Conservation (phyloP, 2,113 vertebrate species). For the Eidolon helvum region DNA sequence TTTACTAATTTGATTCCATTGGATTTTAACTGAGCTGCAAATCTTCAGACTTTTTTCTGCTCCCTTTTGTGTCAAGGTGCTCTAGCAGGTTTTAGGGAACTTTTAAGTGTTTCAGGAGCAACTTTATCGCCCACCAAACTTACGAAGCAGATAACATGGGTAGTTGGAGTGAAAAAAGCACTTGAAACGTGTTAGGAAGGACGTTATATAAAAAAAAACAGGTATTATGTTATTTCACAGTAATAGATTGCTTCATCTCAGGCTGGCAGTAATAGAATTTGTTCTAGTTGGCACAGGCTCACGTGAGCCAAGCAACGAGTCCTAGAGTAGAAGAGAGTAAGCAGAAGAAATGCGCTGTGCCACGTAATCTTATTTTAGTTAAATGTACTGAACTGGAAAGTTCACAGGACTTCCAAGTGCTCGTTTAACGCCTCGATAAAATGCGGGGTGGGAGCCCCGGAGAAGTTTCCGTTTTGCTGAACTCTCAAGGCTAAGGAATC, state of each 20-base stretch:
- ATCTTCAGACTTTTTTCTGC: conserved; percentile 20
- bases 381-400: neutral
- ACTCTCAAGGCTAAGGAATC: neutral
- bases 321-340: neutral
- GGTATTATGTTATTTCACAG: neutral
- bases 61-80: neutral
- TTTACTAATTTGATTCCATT: conserved; percentile 14
- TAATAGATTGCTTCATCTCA: conserved; percentile 32
- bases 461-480: neutral
- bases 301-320: neutral
- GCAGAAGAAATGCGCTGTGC: neutral
- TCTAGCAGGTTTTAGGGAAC: neutral
- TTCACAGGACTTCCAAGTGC: neutral
- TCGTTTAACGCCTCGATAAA: neutral
- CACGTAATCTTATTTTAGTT: neutral
- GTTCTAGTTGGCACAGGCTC: conserved; percentile 53
- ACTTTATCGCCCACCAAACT: conserved; percentile 20
- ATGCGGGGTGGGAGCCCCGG: neutral
- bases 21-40: neutral
- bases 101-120: conserved; percentile 40
- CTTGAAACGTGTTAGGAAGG: neutral
- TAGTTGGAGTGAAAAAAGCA: neutral
- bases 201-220: neutral
- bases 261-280: conserved; percentile 57
- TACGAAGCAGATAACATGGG: conserved; percentile 37